phyloP scores from a whole-genome alignment of 1,140 invertebrate genomes.

The Leptoteleia sp. region DNA sequence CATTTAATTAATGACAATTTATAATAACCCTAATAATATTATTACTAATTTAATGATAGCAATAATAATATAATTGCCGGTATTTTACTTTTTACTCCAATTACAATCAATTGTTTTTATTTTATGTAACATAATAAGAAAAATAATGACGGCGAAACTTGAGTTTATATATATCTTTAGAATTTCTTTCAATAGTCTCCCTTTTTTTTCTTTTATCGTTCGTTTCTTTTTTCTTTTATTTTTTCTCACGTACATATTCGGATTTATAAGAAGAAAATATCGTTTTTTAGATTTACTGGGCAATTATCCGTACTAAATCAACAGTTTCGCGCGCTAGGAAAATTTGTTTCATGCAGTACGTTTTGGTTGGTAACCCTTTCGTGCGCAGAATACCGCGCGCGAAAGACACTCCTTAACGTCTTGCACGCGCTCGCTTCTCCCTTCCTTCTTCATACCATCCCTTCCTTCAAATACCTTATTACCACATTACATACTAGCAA shows the following conservation, averaged over 20 bases:
- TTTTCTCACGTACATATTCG: constrained; percentile 34
- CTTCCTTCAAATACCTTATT: constrained; percentile 55
- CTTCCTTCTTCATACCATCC: constrained; percentile 20
- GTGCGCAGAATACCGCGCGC: constrained; percentile 55
- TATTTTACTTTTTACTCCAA: constrained; percentile 53
- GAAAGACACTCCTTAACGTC: constrained; percentile 44
- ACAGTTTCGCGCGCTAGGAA: constrained; percentile 62
- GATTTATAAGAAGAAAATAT: constrained; percentile 64
- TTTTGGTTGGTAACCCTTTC: constrained; percentile 61
- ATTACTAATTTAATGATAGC: constrained; percentile 77
- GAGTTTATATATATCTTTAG: constrained; percentile 67
- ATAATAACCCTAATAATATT: constrained; percentile 77
- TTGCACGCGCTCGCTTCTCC: constrained; percentile 44
- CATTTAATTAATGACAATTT: constrained; percentile 73
- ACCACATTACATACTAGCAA: constrained; percentile 67
- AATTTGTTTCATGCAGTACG: constrained; percentile 53
- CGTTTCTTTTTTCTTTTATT: constrained; percentile 45
- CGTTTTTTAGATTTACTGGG: constrained; percentile 61
- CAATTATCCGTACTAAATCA: constrained; percentile 58
- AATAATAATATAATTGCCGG: constrained; percentile 72
- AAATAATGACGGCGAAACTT: constrained; percentile 55
- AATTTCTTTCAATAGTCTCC: constrained; percentile 71
- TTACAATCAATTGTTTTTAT: constrained; percentile 43
- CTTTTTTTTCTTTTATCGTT: constrained; percentile 24
- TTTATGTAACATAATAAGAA: constrained; percentile 52